Conservation (phyloP, 2,888 invertebrate genomes). For the Eulithis prunata region DNA sequence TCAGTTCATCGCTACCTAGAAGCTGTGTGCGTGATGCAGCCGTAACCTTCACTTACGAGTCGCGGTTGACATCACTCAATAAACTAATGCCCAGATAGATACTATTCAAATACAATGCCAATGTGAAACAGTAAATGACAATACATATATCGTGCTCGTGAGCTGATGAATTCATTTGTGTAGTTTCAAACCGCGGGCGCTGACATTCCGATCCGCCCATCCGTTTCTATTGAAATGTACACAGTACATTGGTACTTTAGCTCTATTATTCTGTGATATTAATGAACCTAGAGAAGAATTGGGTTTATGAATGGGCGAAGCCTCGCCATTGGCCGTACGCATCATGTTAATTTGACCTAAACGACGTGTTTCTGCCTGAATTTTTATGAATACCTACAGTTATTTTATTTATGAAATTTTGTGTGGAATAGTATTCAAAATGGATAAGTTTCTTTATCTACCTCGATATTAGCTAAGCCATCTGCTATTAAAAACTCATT, state of each 20-base stretch:
- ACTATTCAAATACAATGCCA: conserved; percentile 11
- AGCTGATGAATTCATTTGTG: conserved; percentile 42
- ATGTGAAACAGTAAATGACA: conserved; percentile 17
- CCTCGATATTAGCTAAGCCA: too few species aligned
- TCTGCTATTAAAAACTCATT: too few species aligned
- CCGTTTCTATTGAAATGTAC: conserved; percentile 39
- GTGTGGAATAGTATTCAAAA: neutral
- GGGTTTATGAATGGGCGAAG: neutral
- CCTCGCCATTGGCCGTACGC: neutral
- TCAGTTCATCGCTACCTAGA: too few species aligned
- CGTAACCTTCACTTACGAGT: too few species aligned
- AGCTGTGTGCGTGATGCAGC: too few species aligned
- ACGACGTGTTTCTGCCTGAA: neutral
- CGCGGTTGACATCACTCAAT: too few species aligned
- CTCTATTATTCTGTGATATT: conserved; percentile 2
- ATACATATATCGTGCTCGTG: conserved; percentile 10
- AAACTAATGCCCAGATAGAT: neutral
- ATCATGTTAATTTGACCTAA: neutral
- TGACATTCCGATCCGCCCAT: conserved; percentile 53
- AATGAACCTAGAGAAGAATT: neutral
- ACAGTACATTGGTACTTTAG: neutral
- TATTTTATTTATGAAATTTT: neutral
- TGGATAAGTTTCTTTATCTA: too few species aligned
- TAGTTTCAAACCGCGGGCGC: conserved; percentile 18
- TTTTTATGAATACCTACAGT: neutral